Evolutionary conservation across 2,113 vertebrate species (phyloP).

Genomic region (Gorsachius goisagi): DNA sequence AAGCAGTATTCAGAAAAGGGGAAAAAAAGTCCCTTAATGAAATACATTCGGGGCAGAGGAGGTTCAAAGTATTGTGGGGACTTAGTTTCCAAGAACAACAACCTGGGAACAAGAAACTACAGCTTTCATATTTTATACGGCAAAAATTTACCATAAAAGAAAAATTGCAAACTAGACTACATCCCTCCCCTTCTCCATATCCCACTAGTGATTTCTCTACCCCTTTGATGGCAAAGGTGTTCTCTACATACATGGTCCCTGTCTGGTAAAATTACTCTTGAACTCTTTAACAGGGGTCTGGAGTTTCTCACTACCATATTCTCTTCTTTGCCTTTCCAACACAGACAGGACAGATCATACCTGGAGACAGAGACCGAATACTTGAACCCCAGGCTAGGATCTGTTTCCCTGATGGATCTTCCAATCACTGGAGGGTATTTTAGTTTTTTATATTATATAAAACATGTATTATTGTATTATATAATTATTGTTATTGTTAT

Average conservation of each 20-base stretch:
- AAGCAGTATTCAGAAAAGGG: neutral
- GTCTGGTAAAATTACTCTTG: neutral
- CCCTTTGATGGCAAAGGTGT: neutral
- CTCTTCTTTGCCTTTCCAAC: neutral
- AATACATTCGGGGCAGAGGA: neutral
- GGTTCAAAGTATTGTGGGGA: neutral
- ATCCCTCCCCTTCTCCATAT: neutral
- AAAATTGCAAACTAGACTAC: neutral
- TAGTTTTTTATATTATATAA: neutral
- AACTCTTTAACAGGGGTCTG: neutral
- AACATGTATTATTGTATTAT: neutral
- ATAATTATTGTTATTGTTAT: neutral
- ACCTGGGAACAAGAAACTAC: neutral
- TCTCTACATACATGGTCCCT: neutral
- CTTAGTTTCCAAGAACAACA: neutral
- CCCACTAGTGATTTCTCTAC: neutral
- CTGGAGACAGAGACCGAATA: neutral
- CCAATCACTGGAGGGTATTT: neutral
- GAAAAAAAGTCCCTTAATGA: neutral
- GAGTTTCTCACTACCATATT: neutral
- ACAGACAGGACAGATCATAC: neutral
- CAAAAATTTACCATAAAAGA: neutral
- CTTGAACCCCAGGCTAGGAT: neutral
- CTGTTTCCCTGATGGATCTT: neutral
- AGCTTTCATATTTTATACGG: neutral